Base-by-base conservation (phyloP, 2,797 vertebrate species). In the Balearica regulorum region DNA sequence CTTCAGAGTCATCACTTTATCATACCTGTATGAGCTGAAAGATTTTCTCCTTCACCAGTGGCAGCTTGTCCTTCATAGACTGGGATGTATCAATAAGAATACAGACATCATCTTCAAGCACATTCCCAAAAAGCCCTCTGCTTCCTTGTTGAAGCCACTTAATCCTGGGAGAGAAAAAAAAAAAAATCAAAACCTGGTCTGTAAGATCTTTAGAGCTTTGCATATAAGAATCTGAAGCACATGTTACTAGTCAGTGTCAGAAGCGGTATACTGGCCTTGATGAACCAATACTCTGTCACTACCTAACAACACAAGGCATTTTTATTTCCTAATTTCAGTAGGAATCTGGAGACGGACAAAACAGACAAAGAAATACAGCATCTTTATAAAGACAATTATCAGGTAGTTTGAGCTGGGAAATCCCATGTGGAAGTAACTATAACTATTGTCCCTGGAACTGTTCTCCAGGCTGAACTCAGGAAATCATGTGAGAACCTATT, bases 61-160 rank as follows among this genome's bases (percentile, higher is more conserved):
- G 96, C 49, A 98, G 96, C 77, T 98, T 98, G 57, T 97, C 94
- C 60, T 96, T 97, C 98, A 98, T 98, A 39, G 98, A 98, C 65
- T 97, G 97, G 61, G 98, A 99, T 5, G 97, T 98, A 92, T 99
- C 98, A 73, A 98, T 96, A 76, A 99, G 98, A 87, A 99, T 70
- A 65, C 97, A 98, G 69, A 98, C 6, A n/a, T 94, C 60, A 76
- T 98, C 98, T 86, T 98, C 95, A 79, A 58, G 70, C 15, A 98
- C 95, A 39, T 96, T 98, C 24, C 98, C 98, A 94, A 98, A 99
- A 48, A 98, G 96, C 28, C 94, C 93, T 93, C 95, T 98, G 87
- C 98, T 99, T 46, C 98, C 96, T 69, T 95, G 81, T 35, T 97
- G 97, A 68, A 99, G 93, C 98, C 98, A 98, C 46, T 98, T 97